Evolutionary conservation across 2,888 invertebrate genomes (phyloP).

Genomic region (Bombylius discolor): DNA sequence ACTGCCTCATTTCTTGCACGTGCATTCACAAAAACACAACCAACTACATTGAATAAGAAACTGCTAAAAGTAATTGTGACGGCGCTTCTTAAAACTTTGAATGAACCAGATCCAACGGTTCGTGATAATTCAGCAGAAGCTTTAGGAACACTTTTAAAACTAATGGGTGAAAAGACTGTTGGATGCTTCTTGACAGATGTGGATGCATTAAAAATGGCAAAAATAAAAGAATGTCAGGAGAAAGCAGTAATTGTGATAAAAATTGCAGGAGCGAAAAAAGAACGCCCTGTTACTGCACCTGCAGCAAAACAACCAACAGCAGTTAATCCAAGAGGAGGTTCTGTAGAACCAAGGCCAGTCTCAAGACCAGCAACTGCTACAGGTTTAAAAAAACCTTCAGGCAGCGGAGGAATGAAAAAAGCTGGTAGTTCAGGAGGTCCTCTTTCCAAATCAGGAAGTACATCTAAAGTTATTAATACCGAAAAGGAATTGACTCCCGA

Average conservation of each 20-base stretch:
- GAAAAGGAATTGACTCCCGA: conserved; percentile 61
- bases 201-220: conserved; percentile 81
- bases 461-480: conserved; percentile 32
- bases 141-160: conserved; percentile 83
- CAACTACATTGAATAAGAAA: conserved; percentile 77
- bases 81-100: conserved; percentile 55
- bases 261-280: conserved; percentile 47
- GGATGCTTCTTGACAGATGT: conserved; percentile 75
- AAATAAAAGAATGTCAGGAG: conserved; percentile 87
- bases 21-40: conserved; percentile 67
- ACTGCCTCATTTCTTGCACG: conserved; percentile 72
- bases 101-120: conserved; percentile 67
- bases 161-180: conserved; percentile 85
- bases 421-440: conserved; percentile 13
- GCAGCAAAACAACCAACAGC: conserved; percentile 17
- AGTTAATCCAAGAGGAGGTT: conserved; percentile 26
- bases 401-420: conserved; percentile 11
- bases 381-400: conserved; percentile 16
- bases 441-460: conserved; percentile 27
- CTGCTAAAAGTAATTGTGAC: conserved; percentile 69
- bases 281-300: conserved; percentile 32
- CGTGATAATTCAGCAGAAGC: conserved; percentile 89
- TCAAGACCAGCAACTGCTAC: conserved; percentile 28
- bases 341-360: conserved; percentile 27
- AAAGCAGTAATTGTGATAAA: conserved; percentile 80